phyloP scores from a whole-genome alignment of 2,797 vertebrate species.

The Parauchenoglanis punctatus region DNA sequence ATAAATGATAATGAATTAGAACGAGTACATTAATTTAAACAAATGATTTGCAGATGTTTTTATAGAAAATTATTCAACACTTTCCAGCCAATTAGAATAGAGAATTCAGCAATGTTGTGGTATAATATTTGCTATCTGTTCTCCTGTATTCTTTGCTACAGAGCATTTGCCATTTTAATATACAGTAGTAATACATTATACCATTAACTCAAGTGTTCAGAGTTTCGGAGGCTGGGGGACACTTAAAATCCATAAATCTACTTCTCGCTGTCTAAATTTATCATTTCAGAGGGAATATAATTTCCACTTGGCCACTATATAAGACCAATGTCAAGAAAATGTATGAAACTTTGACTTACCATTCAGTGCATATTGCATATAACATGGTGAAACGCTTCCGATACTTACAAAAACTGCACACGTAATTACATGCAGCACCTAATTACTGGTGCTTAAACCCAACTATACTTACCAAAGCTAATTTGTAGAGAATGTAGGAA shows the following conservation, averaged over 20 bases:
- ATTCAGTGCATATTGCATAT: not conserved
- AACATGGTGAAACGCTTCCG: not conserved
- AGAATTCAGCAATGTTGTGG: not conserved
- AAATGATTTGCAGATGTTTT: not conserved
- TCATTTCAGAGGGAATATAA: not conserved
- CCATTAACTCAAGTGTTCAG: not conserved
- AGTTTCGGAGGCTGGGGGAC: not conserved
- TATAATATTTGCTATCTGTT: not conserved
- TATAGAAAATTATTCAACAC: not conserved
- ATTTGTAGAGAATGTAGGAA: not conserved
- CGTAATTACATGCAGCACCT: not conserved
- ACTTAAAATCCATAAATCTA: not conserved
- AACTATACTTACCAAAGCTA: not conserved
- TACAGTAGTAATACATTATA: not conserved
- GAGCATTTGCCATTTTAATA: not conserved
- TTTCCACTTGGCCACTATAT: not conserved
- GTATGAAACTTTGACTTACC: not conserved
- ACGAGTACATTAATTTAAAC: not conserved
- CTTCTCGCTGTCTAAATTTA: not conserved
- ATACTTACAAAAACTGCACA: not conserved
- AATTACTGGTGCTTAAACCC: constrained; percentile 7
- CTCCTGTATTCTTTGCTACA: not conserved
- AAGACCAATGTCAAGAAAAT: not conserved
- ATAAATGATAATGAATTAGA: not conserved
- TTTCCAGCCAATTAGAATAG: not conserved